Evolutionary conservation across 2,888 invertebrate genomes (phyloP), one percentile per base, ranked within the genome.

Genomic region (Nomada ruficornis): DNA sequence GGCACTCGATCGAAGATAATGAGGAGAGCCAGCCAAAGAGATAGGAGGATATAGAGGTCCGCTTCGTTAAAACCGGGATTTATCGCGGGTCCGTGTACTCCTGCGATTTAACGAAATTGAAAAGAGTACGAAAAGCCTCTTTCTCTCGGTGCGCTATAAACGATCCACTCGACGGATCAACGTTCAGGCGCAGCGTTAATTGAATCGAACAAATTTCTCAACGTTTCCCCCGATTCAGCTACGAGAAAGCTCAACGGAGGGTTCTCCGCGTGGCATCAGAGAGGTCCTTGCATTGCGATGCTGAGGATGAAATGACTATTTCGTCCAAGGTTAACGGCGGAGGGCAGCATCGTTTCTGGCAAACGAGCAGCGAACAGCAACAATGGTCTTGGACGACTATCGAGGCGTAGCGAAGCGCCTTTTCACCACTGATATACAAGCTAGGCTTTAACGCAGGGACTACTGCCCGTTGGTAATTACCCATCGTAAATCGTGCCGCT

Each of bases 401-500:
- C 81, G 77, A 80, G 70, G 73, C 82, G 82, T 71, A 36, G 47
- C 60, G 52, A 36, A 71, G 36, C 60, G 50, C 67, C 67, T 81
- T 80, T 77, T 64, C 76, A 20, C 63, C 67, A 55, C 70, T 83
- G 85, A 88, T 83, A 82, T 83, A 83, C 85, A 85, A 80, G 83
- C 77, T 60, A 70, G 70, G 67, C 60, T 68, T 76, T 80, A 77
- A 76, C 74, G 76, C 36, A 82, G 68, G 76, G 82, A 84, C 80
- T 86, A 83, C 70, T 82, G 80, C 70, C 80, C 44, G 83, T 81
- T 76, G 82, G 89, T 88, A 88, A 88, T 88, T 88, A 88, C 89
- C 82, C 86, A 67, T 86, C 88, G 86, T 88, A 88, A 88, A 89
- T 88, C 87, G 83, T 83, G 82, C 82, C 84, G 83, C 84, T 87